Conservation (phyloP, 2,113 vertebrate species). For the Ctenomys sociabilis region DNA sequence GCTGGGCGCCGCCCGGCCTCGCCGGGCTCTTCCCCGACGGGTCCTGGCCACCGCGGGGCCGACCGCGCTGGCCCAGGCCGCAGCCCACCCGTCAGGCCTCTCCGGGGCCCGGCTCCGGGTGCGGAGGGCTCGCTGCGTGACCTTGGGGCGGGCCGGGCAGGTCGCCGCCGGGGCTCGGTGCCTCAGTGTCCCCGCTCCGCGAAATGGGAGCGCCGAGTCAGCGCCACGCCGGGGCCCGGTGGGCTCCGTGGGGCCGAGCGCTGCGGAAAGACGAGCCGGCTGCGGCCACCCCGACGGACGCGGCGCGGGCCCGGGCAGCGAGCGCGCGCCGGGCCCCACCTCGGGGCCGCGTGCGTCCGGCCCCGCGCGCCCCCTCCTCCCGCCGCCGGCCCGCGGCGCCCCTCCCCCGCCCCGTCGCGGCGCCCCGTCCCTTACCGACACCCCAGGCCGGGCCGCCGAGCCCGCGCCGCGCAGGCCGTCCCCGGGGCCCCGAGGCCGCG, state of each 20-base stretch:
- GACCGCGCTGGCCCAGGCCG: constrained; percentile 59
- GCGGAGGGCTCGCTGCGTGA: constrained; percentile 69
- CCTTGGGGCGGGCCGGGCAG: constrained; percentile 73
- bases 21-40: constrained; percentile 63
- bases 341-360: constrained; percentile 56
- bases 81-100: neutral
- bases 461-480: constrained; percentile 75
- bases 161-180: constrained; percentile 40
- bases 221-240: constrained; percentile 73
- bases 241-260: constrained; percentile 61
- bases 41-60: neutral
- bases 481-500: constrained; percentile 75
- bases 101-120: constrained; percentile 20
- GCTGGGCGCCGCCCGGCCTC: neutral
- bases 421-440: constrained; percentile 68
- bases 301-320: constrained; percentile 52
- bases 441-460: constrained; percentile 74
- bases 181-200: constrained; percentile 38
- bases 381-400: neutral
- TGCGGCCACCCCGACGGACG: constrained; percentile 75
- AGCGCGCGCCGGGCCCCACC: constrained; percentile 54
- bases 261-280: constrained; percentile 70
- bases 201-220: constrained; percentile 68
- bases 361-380: neutral
- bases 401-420: constrained; percentile 55